Conservation (phyloP, 53 echinoderm and acorn worm genomes). For the Pentamera pediparva region DNA sequence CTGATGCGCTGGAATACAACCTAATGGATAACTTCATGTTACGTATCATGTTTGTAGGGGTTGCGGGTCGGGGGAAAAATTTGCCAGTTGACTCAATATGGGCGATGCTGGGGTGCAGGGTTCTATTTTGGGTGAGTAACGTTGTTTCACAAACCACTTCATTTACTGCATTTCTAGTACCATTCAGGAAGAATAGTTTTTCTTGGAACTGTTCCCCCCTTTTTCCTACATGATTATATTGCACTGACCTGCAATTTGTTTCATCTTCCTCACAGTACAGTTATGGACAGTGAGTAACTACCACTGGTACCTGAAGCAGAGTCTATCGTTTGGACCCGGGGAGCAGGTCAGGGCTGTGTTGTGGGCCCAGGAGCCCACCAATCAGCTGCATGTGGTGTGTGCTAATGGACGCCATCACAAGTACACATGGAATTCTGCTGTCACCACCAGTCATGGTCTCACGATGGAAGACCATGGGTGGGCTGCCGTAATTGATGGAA, state of each 20-base stretch:
- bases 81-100: no score
- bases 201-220: no score
- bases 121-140: no score
- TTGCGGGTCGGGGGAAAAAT: no score
- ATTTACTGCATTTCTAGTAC: no score
- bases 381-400: slow-evolving; percentile 71
- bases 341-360: slow-evolving; percentile 60
- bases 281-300: slow-evolving; percentile 87
- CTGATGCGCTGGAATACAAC: no score
- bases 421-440: slow-evolving; percentile 81
- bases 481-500: slow-evolving; percentile 86
- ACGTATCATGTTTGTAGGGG: no score
- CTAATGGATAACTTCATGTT: no score
- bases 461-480: slow-evolving; percentile 54
- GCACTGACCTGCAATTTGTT: neutral
- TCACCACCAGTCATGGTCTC: slow-evolving; percentile 52
- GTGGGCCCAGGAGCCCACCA: slow-evolving; percentile 91
- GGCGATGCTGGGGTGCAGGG: no score
- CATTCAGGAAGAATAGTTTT: no score
- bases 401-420: slow-evolving; percentile 60
- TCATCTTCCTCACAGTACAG: slow-evolving; percentile 52
- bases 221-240: no score
- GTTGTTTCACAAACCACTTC: no score
- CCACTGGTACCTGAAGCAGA: slow-evolving; percentile 97
- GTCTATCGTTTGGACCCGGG: slow-evolving; percentile 47